Evolutionary conservation across 2,113 vertebrate genomes (phyloP), one percentile per base, ranked within the genome.

Genomic region (Microtus pennsylvanicus): DNA sequence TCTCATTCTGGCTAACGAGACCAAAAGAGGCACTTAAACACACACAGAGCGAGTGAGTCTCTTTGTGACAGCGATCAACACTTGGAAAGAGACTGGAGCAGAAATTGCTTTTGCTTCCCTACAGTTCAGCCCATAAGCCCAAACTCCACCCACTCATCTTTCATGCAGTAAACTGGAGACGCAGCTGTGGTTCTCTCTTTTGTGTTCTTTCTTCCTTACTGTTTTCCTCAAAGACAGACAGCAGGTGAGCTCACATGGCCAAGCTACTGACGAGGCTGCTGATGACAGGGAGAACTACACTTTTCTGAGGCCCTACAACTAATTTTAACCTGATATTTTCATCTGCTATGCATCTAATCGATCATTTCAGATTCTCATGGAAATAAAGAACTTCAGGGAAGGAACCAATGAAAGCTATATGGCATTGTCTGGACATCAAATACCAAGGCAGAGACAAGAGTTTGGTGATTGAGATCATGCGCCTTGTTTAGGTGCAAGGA

Each of bases 291-390:
- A 42, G 26, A 58, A 16, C 26, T 3, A 12, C 14, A 70, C 38
- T 67, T 87, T 70, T 67, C 77, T 52, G 42, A 28, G 63, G 24
- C 61, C n/a, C 50, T 17, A 74, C 10, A 17, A 61, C 28, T 11
- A 61, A 50, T 17, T 76, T 58, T 24, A 92, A 94, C 61, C 8
- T 38, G 10, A 7, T 19, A 75, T 78, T 87, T 89, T 85, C 74
- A 69, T 14, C 4, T 89, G 86, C 75, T 30, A 38, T 0, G 3
- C 33, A 26, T 77, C 67, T 70, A 83, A 13, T 76, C 4, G 5
- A n/a, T 72, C 82, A 47, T 75, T 91, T 78, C 35, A 55, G 70
- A 78, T 72, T 95, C 58, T 94, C 85, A 83, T 63, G 42, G n/a
- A 92, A 50, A 76, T 35, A 80, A 65, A 86, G 16, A 21, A 21